A percentile compares a stretch with the other conserved stretches of the same genome.
Evolutionary conservation across 1,140 invertebrate species (phyloP).

Genomic region (Bathynomus jamesi): DNA sequence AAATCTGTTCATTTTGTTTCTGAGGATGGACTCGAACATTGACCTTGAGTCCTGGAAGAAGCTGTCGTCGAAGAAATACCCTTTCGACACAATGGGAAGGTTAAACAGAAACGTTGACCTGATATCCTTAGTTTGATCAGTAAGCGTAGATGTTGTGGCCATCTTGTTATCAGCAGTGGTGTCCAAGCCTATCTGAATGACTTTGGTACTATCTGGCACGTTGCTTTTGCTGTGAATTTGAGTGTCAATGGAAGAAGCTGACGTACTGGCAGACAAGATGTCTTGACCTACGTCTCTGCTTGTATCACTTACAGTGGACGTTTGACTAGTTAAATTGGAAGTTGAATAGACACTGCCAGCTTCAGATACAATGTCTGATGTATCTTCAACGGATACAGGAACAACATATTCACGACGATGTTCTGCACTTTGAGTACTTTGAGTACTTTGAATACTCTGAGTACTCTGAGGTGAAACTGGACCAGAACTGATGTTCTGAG

Average conservation of each 20-base stretch:
- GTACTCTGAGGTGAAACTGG: too few species aligned
- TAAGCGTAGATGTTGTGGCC: too few species aligned
- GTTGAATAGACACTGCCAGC: too few species aligned
- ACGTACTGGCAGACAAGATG: neutral
- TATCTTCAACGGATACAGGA: slow-evolving; percentile 9
- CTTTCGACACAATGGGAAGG: slow-evolving; percentile 9
- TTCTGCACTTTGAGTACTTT: neutral
- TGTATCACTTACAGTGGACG: neutral
- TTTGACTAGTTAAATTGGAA: neutral
- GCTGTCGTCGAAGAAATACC: slow-evolving; percentile 19
- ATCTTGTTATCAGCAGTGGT: too few species aligned
- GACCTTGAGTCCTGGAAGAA: slow-evolving; percentile 16
- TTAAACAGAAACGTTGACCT: neutral
- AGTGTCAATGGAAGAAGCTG: neutral
- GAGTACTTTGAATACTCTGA: too few species aligned
- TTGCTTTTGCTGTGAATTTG: neutral
- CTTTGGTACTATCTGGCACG: too few species aligned
- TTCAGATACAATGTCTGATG: neutral
- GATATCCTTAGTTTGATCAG: neutral
- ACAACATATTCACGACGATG: slow-evolving; percentile 6
- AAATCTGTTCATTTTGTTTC: neutral
- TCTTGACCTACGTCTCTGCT: neutral
- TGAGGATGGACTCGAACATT: slow-evolving; percentile 5
- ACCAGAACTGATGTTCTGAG: too few species aligned
- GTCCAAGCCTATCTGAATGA: too few species aligned